Conservation (phyloP, 2,797 vertebrate species). For the Cossypha caffra region DNA sequence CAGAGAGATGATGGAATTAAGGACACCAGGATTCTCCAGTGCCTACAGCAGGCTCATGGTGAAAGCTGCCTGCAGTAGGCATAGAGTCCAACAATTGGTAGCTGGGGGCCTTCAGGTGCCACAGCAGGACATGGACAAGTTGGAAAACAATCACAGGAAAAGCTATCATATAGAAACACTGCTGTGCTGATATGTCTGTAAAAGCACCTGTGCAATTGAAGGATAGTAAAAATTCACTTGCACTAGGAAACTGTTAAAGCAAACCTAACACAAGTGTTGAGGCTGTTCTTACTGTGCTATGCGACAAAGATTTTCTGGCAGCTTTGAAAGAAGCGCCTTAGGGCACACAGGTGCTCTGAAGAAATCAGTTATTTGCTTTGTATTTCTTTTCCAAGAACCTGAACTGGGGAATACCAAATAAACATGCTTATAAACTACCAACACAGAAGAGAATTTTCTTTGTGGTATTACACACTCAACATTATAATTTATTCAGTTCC, state of each 20-base stretch:
- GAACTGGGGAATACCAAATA: neutral
- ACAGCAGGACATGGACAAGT: neutral
- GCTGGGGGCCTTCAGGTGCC: neutral
- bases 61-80: neutral
- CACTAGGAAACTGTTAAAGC: neutral
- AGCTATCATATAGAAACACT: neutral
- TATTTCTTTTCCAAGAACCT: neutral
- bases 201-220: neutral
- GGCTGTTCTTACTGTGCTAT: neutral
- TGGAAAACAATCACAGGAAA: neutral
- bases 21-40: neutral
- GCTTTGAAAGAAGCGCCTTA: neutral
- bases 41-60: neutral
- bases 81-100: fast-evolving
- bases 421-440: neutral
- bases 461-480: neutral
- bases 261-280: neutral
- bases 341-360: neutral
- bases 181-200: neutral
- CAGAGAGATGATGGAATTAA: fast-evolving
- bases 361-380: neutral
- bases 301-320: neutral
- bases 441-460: neutral
- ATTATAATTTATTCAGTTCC: neutral
- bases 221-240: neutral